These are phyloP conservation scores for Acinonyx jubatus DNA, from an alignment of 2,113 vertebrate genomes.

Conservation along the genomic window DNA sequence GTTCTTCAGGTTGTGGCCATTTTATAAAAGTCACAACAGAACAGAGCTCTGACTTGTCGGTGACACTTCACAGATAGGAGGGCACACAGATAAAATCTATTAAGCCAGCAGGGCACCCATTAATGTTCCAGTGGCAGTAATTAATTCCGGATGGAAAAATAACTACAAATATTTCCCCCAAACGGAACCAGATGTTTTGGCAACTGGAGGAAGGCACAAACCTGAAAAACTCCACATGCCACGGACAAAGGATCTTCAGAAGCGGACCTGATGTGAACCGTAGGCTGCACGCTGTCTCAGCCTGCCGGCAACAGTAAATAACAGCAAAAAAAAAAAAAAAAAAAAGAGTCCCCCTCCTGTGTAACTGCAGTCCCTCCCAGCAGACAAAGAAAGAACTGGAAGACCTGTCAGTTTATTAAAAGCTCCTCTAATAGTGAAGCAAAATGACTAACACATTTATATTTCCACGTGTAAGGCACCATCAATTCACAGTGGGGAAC, in stretches of 20 bases:
- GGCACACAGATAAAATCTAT: constrained; percentile 83
- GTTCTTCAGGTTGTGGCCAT: constrained; percentile 59
- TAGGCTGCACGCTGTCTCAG: constrained; percentile 49
- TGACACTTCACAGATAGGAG: constrained; percentile 84
- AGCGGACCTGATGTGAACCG: constrained; percentile 42
- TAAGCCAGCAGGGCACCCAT: constrained; percentile 83
- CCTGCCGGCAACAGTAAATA: constrained; percentile 68
- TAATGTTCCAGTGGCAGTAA: constrained; percentile 86
- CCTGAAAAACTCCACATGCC: constrained; percentile 81
- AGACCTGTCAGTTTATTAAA: constrained; percentile 45
- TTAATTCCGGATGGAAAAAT: constrained; percentile 87
- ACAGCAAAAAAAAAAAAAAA: constrained; percentile 1
- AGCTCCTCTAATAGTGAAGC: constrained; percentile 56
- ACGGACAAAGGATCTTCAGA: constrained; percentile 75
- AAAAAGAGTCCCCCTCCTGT: neutral
- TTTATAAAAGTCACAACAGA: constrained; percentile 67
- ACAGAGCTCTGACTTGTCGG: constrained; percentile 81
- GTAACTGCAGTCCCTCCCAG: neutral
- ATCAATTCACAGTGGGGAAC: constrained; percentile 76
- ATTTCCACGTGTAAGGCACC: constrained; percentile 70
- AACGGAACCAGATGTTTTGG: constrained; percentile 87
- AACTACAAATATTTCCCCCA: constrained; percentile 86
- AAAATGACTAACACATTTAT: constrained; percentile 57
- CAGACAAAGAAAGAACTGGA: constrained; percentile 44
- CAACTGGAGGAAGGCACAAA: constrained; percentile 78